Base-by-base conservation (phyloP, 2,113 vertebrate genomes). In the Alexandromys fortis region DNA sequence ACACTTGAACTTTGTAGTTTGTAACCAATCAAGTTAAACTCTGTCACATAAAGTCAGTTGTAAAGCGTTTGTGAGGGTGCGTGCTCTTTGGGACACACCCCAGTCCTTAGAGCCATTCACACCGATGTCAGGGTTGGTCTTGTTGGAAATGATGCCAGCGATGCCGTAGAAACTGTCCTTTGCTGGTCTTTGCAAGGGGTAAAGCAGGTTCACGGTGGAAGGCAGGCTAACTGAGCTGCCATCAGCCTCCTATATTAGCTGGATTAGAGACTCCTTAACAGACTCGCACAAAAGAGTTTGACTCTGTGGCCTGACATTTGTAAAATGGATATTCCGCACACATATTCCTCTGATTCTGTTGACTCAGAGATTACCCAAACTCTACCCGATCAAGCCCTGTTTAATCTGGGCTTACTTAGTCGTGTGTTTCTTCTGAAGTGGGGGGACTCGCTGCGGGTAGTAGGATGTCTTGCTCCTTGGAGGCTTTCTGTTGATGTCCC, bases 231-330 rank as follows among this genome's bases (percentile, higher is more conserved):
- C 21, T 12, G 42, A 89, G 49, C 86, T 45, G 91, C 67, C 30
- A 22, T 78, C n/a, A 16, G 58, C 94, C 16, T 72, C 52, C 67
- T 90, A 0, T 82, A 38, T 72, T 70, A 94, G 75, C 79, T 92
- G 38, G 91, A 97, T 97, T 96, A 83, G 30, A 16, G n/a, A 96
- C 68, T 83, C 86, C 91, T 95, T 87, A 94, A 79, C 55, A 89
- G 58, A 83, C 75, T 72, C 83, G 92, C 95, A 79, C 65, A 90
- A 87, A 91, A 94, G 89, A 95, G 70, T 92, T 91, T 96, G 96
- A 89, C 91, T 97, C 94, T 97, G 92, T 82, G 95, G 87, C 92
- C 83, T 97, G 95, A 94, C 96, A 97, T 98, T 96, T 97, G 96
- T 98, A 58, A 90, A 90, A 90, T 92, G 91, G 92, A 92, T 94